These are phyloP conservation scores for Hydrolagus colliei DNA, from an alignment of 2,797 vertebrate species.

Conservation along the genomic window DNA sequence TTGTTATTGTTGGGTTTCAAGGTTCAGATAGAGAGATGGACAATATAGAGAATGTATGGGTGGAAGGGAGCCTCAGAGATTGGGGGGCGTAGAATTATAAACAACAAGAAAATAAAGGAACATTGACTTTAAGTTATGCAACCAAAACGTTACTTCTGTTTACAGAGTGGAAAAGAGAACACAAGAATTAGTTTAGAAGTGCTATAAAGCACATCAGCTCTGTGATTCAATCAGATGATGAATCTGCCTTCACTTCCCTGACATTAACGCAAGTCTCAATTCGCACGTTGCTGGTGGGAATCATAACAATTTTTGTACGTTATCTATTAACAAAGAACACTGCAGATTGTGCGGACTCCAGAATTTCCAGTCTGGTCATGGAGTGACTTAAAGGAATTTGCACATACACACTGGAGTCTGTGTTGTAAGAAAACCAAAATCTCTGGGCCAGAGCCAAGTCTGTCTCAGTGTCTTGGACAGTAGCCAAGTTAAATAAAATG, in stretches of 20 bases:
- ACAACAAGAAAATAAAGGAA: not conserved
- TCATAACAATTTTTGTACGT: not conserved
- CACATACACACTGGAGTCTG: conserved; percentile 8
- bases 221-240: not conserved
- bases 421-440: not conserved
- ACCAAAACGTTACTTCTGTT: conserved; percentile 7
- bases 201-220: not conserved
- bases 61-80: too few relatives aligned
- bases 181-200: conserved; percentile 15
- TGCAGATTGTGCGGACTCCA: not conserved
- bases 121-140: not conserved
- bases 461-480: not conserved
- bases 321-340: not conserved
- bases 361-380: not conserved
- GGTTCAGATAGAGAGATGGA: too few relatives aligned
- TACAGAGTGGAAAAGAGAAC: not conserved
- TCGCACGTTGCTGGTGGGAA: not conserved
- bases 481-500: not conserved
- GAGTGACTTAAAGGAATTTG: not conserved
- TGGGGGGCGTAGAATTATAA: too few relatives aligned
- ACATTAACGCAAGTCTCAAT: not conserved
- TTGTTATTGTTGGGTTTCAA: too few relatives aligned
- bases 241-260: conserved; percentile 11
- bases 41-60: too few relatives aligned
- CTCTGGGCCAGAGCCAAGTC: not conserved